Conservation (phyloP, 2,113 vertebrate species). For the Mustelus asterias region DNA sequence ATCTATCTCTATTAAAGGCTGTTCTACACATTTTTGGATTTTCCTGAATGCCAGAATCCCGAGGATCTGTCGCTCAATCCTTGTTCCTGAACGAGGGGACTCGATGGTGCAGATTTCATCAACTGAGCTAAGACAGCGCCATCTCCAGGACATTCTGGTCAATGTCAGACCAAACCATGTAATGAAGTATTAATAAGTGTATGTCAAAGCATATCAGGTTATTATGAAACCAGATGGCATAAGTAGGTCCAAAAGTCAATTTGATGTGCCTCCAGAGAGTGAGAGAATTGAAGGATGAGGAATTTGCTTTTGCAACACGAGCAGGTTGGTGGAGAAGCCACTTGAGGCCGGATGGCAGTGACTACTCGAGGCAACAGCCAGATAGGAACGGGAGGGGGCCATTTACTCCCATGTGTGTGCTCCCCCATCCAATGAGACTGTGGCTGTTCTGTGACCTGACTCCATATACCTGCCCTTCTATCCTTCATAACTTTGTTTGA, state of each 20-base stretch:
- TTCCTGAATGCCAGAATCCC: background rate
- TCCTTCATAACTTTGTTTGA: background rate
- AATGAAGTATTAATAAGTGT: background rate
- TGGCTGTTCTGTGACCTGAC: background rate
- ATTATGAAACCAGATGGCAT: background rate
- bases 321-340: background rate
- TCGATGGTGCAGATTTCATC: background rate
- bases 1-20: background rate
- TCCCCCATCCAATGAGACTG: background rate
- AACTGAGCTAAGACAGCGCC: background rate
- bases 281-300: background rate
- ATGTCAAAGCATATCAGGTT: background rate
- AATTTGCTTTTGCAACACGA: background rate
- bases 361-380: background rate
- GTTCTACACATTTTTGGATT: background rate
- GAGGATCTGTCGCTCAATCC: background rate
- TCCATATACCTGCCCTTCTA: background rate
- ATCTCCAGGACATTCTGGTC: background rate
- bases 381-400: background rate
- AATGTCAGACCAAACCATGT: background rate
- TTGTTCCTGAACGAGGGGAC: background rate
- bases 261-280: background rate
- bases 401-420: background rate
- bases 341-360: background rate
- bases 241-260: background rate